These are phyloP conservation scores for Sebastes flavidus DNA, from an alignment of 2,797 vertebrate species.

Conservation along the genomic window DNA sequence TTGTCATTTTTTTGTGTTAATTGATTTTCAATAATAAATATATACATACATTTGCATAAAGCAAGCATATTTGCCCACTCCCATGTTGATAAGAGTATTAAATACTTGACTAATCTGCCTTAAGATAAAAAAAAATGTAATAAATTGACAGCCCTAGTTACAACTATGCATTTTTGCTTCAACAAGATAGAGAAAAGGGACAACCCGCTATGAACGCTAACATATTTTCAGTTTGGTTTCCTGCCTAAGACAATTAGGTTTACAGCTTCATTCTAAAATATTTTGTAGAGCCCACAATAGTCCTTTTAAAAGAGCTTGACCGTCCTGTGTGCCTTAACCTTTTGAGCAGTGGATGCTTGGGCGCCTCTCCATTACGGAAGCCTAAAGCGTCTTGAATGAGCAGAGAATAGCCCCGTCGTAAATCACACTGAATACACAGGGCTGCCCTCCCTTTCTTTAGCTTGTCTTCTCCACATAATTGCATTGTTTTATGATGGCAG, in stretches of 20 bases:
- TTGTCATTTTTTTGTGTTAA: too few species aligned
- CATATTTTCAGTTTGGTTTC: slow-evolving; percentile 14
- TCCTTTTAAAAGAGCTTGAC: slow-evolving; percentile 59
- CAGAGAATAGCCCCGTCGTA: slow-evolving; percentile 72
- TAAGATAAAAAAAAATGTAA: too few species aligned
- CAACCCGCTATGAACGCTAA: not conserved
- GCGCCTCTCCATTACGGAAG: slow-evolving; percentile 60
- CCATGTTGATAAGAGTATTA: too few species aligned
- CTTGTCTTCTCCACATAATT: slow-evolving; percentile 71
- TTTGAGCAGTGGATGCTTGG: slow-evolving; percentile 45
- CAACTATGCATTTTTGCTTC: not conserved
- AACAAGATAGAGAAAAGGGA: not conserved
- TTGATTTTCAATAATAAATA: too few species aligned
- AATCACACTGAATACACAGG: slow-evolving; percentile 76
- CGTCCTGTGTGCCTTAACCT: slow-evolving; percentile 41
- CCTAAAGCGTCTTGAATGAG: slow-evolving; percentile 67
- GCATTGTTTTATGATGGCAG: slow-evolving; percentile 82
- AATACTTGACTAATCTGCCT: too few species aligned
- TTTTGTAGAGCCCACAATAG: slow-evolving; percentile 46
- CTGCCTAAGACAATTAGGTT: slow-evolving; percentile 23
- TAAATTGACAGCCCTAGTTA: not conserved
- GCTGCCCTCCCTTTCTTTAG: slow-evolving; percentile 66
- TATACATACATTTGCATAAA: too few species aligned
- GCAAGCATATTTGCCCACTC: too few species aligned
- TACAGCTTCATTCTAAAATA: slow-evolving; percentile 45